Conservation (phyloP, 2,113 vertebrate species). For the Phalacrocorax aristotelis region DNA sequence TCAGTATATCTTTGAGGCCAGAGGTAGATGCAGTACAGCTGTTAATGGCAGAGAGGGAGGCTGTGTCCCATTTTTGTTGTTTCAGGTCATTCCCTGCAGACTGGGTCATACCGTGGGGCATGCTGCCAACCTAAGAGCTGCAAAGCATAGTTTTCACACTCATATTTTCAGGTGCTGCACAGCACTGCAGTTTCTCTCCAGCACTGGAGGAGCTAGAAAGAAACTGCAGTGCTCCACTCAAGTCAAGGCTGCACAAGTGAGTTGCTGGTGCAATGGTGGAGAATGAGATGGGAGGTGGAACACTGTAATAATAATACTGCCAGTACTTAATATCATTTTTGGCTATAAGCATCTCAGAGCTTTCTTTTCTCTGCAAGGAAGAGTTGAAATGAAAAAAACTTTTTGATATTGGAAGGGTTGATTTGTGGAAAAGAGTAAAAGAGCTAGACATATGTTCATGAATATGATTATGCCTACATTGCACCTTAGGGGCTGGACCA, state of each 20-base stretch:
- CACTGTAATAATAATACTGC: background rate
- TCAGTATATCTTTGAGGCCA: background rate
- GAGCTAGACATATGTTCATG: background rate
- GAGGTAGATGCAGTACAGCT: background rate
- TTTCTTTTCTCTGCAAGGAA: background rate
- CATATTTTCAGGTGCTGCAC: background rate
- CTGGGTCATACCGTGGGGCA: background rate
- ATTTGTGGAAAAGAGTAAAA: background rate
- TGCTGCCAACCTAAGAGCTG: slow-evolving; percentile 12
- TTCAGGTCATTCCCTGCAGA: background rate
- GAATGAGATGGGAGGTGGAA: background rate
- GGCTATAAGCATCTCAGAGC: background rate
- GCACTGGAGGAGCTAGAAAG: background rate
- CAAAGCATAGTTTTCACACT: background rate
- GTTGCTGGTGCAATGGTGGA: background rate
- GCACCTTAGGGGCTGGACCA: background rate
- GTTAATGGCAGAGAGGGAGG: background rate
- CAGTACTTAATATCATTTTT: background rate
- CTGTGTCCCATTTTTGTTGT: background rate
- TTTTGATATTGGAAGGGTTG: background rate
- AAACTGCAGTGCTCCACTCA: background rate
- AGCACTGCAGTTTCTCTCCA: slow-evolving; percentile 16
- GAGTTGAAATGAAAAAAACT: background rate
- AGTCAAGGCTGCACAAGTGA: background rate
- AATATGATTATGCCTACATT: background rate